Evolutionary conservation across 2,888 invertebrate species (phyloP), one percentile per base, ranked within the genome.

Genomic region (Zygaena filipendulae): DNA sequence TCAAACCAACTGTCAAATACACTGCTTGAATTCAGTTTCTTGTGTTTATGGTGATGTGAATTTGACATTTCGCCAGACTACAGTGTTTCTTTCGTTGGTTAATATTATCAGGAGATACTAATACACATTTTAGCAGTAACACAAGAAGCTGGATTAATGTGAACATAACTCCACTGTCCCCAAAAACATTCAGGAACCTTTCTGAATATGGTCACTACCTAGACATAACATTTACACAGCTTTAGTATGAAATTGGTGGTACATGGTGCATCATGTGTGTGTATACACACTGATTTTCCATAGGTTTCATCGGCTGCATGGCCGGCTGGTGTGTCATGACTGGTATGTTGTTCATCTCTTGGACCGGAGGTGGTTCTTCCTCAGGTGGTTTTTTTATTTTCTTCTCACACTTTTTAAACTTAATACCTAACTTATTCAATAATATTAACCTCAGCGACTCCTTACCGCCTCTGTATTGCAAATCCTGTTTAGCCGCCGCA

Each of bases 351-450:
- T 48, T 56, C 21, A 51, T 44, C 0, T 45, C 54, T 1, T 45
- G 56, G 8, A 45, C 33, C 1, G 42, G 44, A 13, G 39, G 49
- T 0, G 43, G 56, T 0, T 45, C 56, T 23, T 54, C 54, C 12
- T 72, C 71, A 0, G 63, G 67, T 0, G 68, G 69, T 36, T 70
- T 70, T 28, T 72, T 74, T 45, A 64, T 72, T 40, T 77, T 77
- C 41, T 77, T 75, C 41, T 77, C 77, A 16, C 75, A 74, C 40
- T 77, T 77, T 43, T 77, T 77, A 47, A 77, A 77, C 42, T 77
- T 77, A 41, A 75, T 77, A 30, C 77, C 77, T 8, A 77, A 44
- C 41, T 77, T 77, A 44, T 79, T 77, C 29, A 74, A 47, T 25
- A 79, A 45, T 47, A 79, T 79, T 51, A 75, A 48, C 39, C 75